phyloP scores from a whole-genome alignment of 2,797 vertebrate genomes.

The Periparus ater region DNA sequence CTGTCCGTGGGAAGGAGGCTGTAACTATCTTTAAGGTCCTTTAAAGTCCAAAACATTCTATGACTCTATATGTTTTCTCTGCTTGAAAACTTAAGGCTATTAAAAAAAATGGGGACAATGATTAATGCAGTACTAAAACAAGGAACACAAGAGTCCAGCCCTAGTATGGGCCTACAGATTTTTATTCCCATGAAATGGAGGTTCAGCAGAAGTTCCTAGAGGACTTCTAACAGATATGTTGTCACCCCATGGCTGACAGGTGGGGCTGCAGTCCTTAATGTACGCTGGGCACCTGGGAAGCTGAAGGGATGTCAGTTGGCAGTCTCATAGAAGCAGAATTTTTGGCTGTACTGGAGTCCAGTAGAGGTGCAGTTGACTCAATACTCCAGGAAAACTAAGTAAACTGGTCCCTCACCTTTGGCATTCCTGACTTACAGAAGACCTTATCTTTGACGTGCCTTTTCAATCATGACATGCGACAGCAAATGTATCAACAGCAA shows the following conservation, averaged over 20 bases:
- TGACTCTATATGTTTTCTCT: background rate
- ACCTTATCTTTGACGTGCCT: background rate
- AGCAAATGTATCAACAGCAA: background rate
- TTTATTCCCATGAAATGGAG: background rate
- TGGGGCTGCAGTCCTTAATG: accelerated
- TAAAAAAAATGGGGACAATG: background rate
- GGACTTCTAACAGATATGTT: background rate
- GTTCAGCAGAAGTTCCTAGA: background rate
- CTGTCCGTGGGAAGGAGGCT: background rate
- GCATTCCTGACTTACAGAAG: background rate
- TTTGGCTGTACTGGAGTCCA: background rate
- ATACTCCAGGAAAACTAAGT: background rate
- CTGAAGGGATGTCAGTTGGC: accelerated
- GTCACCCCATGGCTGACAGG: background rate
- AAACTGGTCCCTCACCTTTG: background rate
- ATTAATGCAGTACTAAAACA: background rate
- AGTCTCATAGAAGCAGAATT: background rate
- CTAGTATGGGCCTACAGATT: accelerated
- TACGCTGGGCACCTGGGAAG: accelerated
- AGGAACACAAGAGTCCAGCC: background rate
- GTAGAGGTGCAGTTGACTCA: background rate
- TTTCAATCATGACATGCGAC: background rate
- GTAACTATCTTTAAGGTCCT: background rate
- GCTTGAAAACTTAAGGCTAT: background rate
- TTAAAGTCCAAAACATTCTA: background rate